Conservation (phyloP, 1,140 invertebrate species). For the Diploscapter pachys region DNA sequence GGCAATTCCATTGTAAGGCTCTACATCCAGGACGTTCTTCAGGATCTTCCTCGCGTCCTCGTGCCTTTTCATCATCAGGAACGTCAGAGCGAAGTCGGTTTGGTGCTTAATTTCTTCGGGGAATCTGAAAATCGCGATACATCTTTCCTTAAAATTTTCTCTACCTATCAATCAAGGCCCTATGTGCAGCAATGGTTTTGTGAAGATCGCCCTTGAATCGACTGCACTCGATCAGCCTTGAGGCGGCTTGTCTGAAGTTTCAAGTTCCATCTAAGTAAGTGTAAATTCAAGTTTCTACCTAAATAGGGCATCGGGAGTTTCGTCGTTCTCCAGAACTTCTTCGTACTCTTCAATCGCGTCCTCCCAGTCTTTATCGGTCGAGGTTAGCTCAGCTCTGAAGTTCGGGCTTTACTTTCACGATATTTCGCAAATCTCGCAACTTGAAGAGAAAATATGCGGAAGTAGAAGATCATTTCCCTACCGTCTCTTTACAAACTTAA, state of each 20-base stretch:
- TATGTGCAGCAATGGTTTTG: conserved; percentile 38
- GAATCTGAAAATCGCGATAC: conserved; percentile 69
- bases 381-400: conserved; percentile 61
- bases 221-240: conserved; percentile 71
- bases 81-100: conserved; percentile 75
- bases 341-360: conserved; percentile 51
- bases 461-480: background rate
- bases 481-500: conserved; percentile 40
- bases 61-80: conserved; percentile 73
- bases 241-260: conserved; percentile 65
- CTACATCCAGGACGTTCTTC: conserved; percentile 67
- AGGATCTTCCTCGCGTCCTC: conserved; percentile 69
- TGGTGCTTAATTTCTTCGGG: conserved; percentile 67
- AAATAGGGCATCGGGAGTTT: conserved; percentile 67
- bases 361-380: conserved; percentile 69
- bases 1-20: conserved; percentile 71
- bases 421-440: no score
- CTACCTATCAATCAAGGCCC: conserved; percentile 66
- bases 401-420: background rate
- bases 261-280: background rate
- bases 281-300: conserved; percentile 30
- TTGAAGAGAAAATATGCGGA: background rate
- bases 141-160: conserved; percentile 67
- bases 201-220: conserved; percentile 71
- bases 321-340: conserved; percentile 65